Evolutionary conservation across 2,888 invertebrate species (phyloP), one percentile per base, ranked within the genome.

Genomic region (Gandaritis pyraliata): DNA sequence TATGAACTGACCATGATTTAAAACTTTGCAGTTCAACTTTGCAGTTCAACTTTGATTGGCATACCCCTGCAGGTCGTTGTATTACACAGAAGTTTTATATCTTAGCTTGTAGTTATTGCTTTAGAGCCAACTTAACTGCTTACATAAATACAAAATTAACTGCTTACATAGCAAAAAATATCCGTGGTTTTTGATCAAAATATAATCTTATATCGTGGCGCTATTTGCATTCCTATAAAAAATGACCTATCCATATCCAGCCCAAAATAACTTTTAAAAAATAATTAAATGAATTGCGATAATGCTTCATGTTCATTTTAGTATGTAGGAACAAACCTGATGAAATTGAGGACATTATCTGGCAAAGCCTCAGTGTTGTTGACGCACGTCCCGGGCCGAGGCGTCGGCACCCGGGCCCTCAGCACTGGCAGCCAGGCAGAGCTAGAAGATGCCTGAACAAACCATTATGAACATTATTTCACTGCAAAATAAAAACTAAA

Each of bases 401-500:
- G 94, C 58, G 93, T 92, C 1, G 95, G 95, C 15, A 95, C 94
- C 63, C 93, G 89, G 41, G 94, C 93, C 39, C 93, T 91, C 12
- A 94, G 85, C 29, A 95, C 94, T 0, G 95, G 94, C 68, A 95
- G 83, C 95, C 96, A 96, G 18, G 95, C 95, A 10, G 94, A 94
- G 62, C 93, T 93, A 5, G 94, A 94, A 0, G 94, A 93, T 0
- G 94, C 93, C 90, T 95, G 68, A 2, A 57, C 38, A 53, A 68
- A 7, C 43, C 29, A 59, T n/a, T 8, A 52, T 43, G 1, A 12
- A 30, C 29, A 41, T 29, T 52, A 52, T 52, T 8, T n/a, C 46
- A 16, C 11, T 29, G 15, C 12, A 12, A 10, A 10, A 12, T 41
- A 30, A 30, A 29, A 43, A 18, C 39, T n/a, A 38, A 50, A 50